A percentile compares a stretch with the other conserved stretches of the same genome.
These are phyloP conservation scores for Lypha dubia DNA, from an alignment of 2,888 invertebrate species.

Conservation along the genomic window DNA sequence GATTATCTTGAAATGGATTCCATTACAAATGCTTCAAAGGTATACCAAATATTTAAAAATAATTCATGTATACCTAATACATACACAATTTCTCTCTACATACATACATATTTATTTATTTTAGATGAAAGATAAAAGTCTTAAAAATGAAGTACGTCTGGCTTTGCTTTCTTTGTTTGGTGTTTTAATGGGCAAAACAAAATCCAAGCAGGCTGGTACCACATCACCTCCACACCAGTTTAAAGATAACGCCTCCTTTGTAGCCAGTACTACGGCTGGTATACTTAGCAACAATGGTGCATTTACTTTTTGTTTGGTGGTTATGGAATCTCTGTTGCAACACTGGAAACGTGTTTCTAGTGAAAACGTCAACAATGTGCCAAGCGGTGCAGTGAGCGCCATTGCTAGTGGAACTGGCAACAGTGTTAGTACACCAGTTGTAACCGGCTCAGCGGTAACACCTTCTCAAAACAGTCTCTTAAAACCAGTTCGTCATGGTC, in stretches of 20 bases:
- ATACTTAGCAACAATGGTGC: constrained; percentile 88
- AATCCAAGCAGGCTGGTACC: constrained; percentile 82
- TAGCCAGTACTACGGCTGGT: constrained; percentile 89
- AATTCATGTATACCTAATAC: not conserved
- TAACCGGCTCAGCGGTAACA: constrained; percentile 67
- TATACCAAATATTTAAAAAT: not conserved
- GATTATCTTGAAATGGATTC: constrained; percentile 88
- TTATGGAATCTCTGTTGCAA: constrained; percentile 88
- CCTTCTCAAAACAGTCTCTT: constrained; percentile 85
- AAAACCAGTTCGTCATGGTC: constrained; percentile 91
- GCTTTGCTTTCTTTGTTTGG: constrained; percentile 94
- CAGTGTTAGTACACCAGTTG: constrained; percentile 57
- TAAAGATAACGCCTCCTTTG: constrained; percentile 85
- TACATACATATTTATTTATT: constrained; percentile 38
- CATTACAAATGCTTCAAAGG: constrained; percentile 83
- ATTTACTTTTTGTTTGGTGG: constrained; percentile 89
- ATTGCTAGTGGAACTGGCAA: constrained; percentile 62
- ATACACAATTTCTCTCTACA: constrained; percentile 45
- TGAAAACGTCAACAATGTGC: constrained; percentile 74
- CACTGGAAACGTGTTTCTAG: constrained; percentile 88
- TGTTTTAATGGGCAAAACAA: constrained; percentile 84
- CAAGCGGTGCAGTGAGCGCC: constrained; percentile 59
- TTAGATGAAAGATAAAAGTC: constrained; percentile 85
- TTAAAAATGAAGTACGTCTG: constrained; percentile 92
- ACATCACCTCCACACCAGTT: constrained; percentile 84